Evolutionary conservation across 1,140 invertebrate genomes (phyloP).

Genomic region (Drosophila pectinifera): DNA sequence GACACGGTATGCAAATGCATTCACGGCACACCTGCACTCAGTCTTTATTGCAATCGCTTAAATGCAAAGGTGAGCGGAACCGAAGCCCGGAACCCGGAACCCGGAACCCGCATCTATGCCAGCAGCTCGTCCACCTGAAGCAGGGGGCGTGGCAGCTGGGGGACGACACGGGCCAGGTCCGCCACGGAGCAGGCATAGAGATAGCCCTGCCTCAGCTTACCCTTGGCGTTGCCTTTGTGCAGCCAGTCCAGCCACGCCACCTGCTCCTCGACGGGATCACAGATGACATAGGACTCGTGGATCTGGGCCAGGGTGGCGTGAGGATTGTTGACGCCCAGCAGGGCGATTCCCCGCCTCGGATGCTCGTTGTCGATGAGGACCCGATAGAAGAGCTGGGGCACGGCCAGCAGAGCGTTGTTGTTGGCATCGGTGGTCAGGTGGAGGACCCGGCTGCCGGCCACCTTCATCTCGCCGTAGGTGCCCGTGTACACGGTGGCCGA

Average conservation of each 20-base stretch:
- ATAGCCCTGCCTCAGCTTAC: slow-evolving; percentile 80
- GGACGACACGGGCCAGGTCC: slow-evolving; percentile 87
- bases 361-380: slow-evolving; percentile 84
- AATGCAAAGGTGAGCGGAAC: background rate
- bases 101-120: slow-evolving; percentile 27
- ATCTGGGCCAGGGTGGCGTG: slow-evolving; percentile 77
- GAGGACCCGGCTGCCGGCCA: slow-evolving; percentile 80
- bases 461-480: slow-evolving; percentile 85
- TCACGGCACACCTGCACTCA: slow-evolving; percentile 10
- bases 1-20: background rate
- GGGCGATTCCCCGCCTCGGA: slow-evolving; percentile 85
- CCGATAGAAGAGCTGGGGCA: slow-evolving; percentile 87
- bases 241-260: slow-evolving; percentile 86
- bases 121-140: slow-evolving; percentile 55
- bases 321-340: slow-evolving; percentile 88
- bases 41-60: slow-evolving; percentile 32
- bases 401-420: slow-evolving; percentile 80
- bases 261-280: slow-evolving; percentile 85
- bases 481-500: slow-evolving; percentile 87
- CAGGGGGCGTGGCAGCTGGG: slow-evolving; percentile 65
- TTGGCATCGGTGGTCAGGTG: slow-evolving; percentile 85
- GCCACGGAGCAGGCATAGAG: slow-evolving; percentile 88
- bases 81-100: background rate
- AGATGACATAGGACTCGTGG: slow-evolving; percentile 85
- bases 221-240: slow-evolving; percentile 74